phyloP scores from a whole-genome alignment of 2,113 vertebrate genomes.

The Ciconia boyciana region DNA sequence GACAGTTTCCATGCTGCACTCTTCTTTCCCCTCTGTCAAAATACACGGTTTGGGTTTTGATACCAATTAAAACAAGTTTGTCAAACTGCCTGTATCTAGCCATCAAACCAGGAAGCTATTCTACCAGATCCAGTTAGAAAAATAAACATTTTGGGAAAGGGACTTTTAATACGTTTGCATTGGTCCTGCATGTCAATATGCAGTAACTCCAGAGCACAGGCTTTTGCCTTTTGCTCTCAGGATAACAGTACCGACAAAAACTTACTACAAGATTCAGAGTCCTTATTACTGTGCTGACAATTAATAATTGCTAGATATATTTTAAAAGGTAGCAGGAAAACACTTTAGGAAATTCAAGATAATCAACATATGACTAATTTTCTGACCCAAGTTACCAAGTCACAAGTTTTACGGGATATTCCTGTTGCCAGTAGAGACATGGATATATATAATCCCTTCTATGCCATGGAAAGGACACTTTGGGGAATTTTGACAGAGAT shows the following conservation, averaged over 20 bases:
- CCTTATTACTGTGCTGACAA: not conserved
- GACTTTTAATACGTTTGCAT: not conserved
- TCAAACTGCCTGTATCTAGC: not conserved
- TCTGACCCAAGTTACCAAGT: not conserved
- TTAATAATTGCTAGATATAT: not conserved
- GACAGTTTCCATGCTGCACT: not conserved
- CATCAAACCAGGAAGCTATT: not conserved
- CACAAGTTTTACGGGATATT: not conserved
- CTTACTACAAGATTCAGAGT: not conserved
- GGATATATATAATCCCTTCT: not conserved
- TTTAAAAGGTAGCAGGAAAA: not conserved
- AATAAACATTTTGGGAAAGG: not conserved
- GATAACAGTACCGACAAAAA: not conserved
- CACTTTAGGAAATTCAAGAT: not conserved
- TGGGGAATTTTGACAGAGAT: not conserved
- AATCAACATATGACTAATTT: not conserved
- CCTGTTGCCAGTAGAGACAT: not conserved
- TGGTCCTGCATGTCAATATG: not conserved
- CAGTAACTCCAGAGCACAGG: not conserved
- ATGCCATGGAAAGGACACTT: not conserved
- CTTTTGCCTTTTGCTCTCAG: not conserved
- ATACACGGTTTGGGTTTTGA: rapidly evolving
- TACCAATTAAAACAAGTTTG: not conserved
- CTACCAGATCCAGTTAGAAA: not conserved
- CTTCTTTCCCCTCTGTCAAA: rapidly evolving